phyloP scores from a whole-genome alignment of 2,888 invertebrate species.

The Amblyjoppa fuscipennis region DNA sequence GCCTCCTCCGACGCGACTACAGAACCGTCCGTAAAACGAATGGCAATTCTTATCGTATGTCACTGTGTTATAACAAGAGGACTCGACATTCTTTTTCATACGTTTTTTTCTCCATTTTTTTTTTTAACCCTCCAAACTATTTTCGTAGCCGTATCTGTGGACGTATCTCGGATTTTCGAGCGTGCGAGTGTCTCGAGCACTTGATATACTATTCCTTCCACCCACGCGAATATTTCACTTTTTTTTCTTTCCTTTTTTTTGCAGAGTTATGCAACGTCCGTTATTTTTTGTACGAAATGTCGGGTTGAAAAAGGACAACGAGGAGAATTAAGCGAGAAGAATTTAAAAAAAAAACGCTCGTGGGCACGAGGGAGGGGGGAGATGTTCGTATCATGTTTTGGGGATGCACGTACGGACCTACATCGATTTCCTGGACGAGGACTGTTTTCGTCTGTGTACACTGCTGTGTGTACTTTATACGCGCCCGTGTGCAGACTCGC shows the following conservation, averaged over 20 bases:
- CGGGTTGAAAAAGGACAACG: not conserved
- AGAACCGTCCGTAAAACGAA: not conserved
- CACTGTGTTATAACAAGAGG: too few relatives aligned
- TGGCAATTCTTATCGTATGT: too few relatives aligned
- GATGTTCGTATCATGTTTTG: constrained; percentile 9
- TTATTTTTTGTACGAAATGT: not conserved
- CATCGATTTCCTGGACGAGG: constrained; percentile 27
- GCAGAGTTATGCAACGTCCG: constrained; percentile 1
- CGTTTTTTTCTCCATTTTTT: not conserved
- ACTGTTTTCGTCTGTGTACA: constrained; percentile 4
- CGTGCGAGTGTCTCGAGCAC: too few relatives aligned
- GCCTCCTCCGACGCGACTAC: not conserved
- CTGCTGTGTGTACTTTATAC: not conserved
- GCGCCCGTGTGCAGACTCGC: not conserved
- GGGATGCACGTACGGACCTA: not conserved
- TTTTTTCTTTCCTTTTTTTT: constrained; percentile 3
- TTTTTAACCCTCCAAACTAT: not conserved
- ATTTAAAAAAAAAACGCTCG: not conserved
- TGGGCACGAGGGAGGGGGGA: not conserved
- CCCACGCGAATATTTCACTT: not conserved
- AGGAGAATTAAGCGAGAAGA: constrained; percentile 7
- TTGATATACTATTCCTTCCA: too few relatives aligned
- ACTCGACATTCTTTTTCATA: not conserved
- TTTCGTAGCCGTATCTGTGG: not conserved
- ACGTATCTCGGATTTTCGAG: constrained; percentile 3